phyloP scores from a whole-genome alignment of 2,797 vertebrate genomes.

The Molossus molossus region DNA sequence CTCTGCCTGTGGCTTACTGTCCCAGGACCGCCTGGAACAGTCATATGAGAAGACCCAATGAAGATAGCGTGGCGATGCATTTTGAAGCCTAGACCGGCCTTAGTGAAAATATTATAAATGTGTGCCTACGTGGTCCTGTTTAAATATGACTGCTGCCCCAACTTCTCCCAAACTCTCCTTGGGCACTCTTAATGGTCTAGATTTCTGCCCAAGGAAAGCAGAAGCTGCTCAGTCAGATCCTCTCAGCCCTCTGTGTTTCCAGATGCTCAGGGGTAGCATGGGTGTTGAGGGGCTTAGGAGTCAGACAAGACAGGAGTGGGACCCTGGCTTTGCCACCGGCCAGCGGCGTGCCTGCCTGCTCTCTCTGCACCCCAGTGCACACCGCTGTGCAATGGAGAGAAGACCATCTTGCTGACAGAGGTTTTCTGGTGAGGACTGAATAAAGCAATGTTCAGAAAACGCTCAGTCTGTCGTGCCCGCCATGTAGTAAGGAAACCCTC shows the following conservation, averaged over 20 bases:
- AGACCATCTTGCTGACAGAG: neutral
- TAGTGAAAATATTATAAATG: neutral
- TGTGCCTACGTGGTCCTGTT: neutral
- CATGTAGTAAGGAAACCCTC: neutral
- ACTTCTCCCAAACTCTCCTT: neutral
- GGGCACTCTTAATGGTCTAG: neutral
- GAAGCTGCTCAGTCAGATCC: neutral
- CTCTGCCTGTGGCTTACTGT: neutral
- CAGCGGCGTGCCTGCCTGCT: neutral
- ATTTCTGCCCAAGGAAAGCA: neutral
- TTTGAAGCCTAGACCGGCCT: neutral
- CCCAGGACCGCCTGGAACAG: neutral
- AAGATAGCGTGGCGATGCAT: neutral
- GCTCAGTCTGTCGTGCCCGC: neutral
- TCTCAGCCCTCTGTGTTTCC: neutral
- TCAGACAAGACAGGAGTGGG: neutral
- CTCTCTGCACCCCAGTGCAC: neutral
- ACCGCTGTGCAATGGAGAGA: neutral
- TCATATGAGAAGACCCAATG: neutral
- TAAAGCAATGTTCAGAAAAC: constrained; percentile 9
- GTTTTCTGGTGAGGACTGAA: neutral
- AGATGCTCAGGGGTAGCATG: neutral
- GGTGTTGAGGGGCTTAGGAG: neutral
- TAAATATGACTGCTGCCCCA: neutral
- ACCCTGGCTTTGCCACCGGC: neutral